A percentile compares a stretch with the other conserved stretches of the same genome.
Evolutionary conservation across 2,797 vertebrate genomes (phyloP).

Genomic region (Sebastes trivittatus): DNA sequence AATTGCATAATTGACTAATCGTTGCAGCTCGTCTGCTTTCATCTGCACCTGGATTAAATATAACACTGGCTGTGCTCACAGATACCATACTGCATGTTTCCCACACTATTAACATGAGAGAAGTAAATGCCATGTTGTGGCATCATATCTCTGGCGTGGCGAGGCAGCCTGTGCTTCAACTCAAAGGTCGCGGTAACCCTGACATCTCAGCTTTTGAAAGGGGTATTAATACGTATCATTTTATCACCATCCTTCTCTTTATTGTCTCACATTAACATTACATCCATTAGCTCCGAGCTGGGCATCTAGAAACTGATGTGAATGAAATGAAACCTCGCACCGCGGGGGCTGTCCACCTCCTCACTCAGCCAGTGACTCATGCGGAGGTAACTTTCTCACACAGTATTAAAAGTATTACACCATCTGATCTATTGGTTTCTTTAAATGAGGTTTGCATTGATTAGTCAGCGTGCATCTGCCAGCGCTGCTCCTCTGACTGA

Average conservation of each 20-base stretch:
- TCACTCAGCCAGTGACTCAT: conserved; percentile 47
- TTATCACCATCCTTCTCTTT: background rate
- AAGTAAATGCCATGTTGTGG: conserved; percentile 7
- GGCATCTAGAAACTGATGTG: conserved; percentile 17
- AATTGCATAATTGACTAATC: background rate
- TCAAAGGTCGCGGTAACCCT: conserved; percentile 18
- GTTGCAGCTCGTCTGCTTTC: background rate
- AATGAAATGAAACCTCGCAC: conserved; percentile 25
- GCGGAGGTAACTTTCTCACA: conserved; percentile 31
- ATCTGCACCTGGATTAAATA: background rate
- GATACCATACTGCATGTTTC: background rate
- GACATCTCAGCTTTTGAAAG: conserved; percentile 9
- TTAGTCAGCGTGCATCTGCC: background rate
- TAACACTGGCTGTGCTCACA: background rate
- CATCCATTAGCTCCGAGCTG: conserved; percentile 27
- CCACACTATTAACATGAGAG: background rate
- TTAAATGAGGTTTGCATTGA: conserved; percentile 35
- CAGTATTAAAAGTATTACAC: conserved; percentile 21
- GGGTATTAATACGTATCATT: conserved; percentile 1
- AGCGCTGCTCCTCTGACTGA: conserved; percentile 14
- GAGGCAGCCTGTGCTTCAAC: conserved; percentile 1
- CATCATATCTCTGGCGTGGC: background rate
- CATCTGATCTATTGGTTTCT: conserved; percentile 10
- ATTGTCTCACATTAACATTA: conserved; percentile 10
- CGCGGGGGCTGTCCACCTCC: conserved; percentile 50